These are phyloP conservation scores for Dendrolimus punctatus DNA, from an alignment of 1,140 invertebrate genomes.

Conservation along the genomic window DNA sequence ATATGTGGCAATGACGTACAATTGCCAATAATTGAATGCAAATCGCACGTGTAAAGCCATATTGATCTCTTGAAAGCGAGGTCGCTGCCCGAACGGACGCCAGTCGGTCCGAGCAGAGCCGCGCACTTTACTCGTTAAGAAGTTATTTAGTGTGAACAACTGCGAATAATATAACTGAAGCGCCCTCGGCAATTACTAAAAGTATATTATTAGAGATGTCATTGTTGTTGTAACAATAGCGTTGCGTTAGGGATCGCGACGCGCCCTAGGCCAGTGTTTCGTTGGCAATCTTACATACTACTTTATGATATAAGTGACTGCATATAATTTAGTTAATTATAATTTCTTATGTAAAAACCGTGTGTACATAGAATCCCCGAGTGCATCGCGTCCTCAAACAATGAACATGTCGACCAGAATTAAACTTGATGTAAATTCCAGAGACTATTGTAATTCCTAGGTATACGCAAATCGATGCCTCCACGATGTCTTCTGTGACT, in stretches of 20 bases:
- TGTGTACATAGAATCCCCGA: constrained; percentile 45
- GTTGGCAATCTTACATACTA: constrained; percentile 63
- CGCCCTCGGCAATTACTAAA: constrained; percentile 40
- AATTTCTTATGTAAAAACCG: constrained; percentile 63
- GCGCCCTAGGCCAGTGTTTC: constrained; percentile 59
- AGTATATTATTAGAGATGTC: constrained; percentile 27
- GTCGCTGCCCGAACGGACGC: constrained; percentile 22
- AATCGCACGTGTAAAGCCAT: constrained; percentile 52
- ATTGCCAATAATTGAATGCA: constrained; percentile 37
- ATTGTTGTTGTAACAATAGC: constrained; percentile 32
- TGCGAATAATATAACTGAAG: constrained; percentile 37
- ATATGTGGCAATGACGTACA: constrained; percentile 33
- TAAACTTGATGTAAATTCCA: constrained; percentile 28
- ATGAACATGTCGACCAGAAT: constrained; percentile 25
- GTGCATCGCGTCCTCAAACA: constrained; percentile 34
- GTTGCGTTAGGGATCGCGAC: constrained; percentile 10
- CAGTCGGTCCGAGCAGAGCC: constrained; percentile 21
- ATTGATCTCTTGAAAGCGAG: constrained; percentile 54
- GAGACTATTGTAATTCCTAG: constrained; percentile 21
- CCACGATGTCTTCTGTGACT: constrained; percentile 47
- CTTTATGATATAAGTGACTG: constrained; percentile 66
- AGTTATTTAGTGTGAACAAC: constrained; percentile 45
- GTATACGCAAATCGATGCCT: constrained; percentile 31
- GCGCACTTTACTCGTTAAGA: constrained; percentile 50
- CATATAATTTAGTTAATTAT: constrained; percentile 63